Conservation (phyloP, 2,797 vertebrate genomes). For the Pipistrellus pygmaeus region DNA sequence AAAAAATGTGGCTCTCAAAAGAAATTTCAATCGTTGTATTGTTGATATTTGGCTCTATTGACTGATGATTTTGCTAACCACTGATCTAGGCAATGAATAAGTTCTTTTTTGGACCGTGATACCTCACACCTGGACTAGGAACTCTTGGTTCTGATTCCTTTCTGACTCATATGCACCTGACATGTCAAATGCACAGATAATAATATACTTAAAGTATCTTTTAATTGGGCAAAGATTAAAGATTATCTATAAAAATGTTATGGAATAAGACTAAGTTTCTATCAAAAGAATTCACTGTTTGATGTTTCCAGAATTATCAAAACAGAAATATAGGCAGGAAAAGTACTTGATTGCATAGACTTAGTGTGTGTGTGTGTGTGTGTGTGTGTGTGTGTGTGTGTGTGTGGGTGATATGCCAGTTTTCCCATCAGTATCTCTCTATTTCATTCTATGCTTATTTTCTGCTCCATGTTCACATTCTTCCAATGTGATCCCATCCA, state of each 20-base stretch:
- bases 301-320: background rate
- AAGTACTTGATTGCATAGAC: background rate
- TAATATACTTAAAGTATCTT: background rate
- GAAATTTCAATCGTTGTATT: too few species aligned
- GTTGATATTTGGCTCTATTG: too few species aligned
- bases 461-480: background rate
- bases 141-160: background rate
- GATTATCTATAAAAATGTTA: background rate
- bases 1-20: too few species aligned
- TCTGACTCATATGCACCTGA: background rate
- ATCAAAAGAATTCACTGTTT: background rate
- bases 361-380: background rate
- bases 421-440: background rate
- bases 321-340: background rate
- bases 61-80: too few species aligned
- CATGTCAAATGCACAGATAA: background rate
- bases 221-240: slow-evolving; percentile 22
- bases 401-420: background rate
- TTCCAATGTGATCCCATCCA: background rate
- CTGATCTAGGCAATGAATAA: background rate
- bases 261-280: background rate
- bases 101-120: background rate
- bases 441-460: background rate
- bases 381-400: too few species aligned
- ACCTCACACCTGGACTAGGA: background rate